Conservation (phyloP, 2,797 vertebrate genomes). For the Anas georgica region DNA sequence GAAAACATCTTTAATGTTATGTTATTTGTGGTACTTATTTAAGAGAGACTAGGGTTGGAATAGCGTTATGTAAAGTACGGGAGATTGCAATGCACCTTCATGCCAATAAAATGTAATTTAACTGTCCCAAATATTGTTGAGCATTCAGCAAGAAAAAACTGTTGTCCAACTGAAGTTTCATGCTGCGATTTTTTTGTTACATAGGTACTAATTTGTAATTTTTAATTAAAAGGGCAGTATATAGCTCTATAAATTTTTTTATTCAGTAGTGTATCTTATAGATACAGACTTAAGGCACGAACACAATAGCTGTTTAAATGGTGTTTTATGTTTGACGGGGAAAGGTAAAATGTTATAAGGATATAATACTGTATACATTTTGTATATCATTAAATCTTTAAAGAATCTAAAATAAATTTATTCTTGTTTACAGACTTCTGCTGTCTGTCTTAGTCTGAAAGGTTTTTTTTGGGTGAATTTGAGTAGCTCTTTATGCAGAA, state of each 20-base stretch:
- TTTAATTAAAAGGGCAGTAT: conserved; percentile 83
- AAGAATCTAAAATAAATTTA: conserved; percentile 86
- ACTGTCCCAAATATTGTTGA: conserved; percentile 84
- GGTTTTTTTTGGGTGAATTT: background rate
- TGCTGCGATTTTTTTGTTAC: conserved; percentile 87
- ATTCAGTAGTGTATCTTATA: conserved; percentile 98
- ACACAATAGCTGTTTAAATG: conserved; percentile 88
- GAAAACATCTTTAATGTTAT: conserved; percentile 80
- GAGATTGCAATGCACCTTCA: conserved; percentile 98
- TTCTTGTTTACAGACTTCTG: conserved; percentile 82
- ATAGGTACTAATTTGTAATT: conserved; percentile 94
- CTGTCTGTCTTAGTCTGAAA: conserved; percentile 42
- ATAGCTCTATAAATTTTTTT: conserved; percentile 85
- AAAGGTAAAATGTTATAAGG: conserved; percentile 84
- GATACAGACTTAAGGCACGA: conserved; percentile 95
- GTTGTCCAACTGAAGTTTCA: conserved; percentile 86
- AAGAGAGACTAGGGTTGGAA: conserved; percentile 82
- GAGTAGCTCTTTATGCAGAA: background rate
- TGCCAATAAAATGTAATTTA: conserved; percentile 88
- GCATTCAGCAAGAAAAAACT: conserved; percentile 79
- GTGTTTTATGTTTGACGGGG: conserved; percentile 90
- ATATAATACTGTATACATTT: conserved; percentile 93
- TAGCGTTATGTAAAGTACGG: conserved; percentile 87
- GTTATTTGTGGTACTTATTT: conserved; percentile 86
- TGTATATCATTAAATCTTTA: conserved; percentile 97